Evolutionary conservation across 2,797 vertebrate genomes (phyloP).

Genomic region (Amblyraja radiata): DNA sequence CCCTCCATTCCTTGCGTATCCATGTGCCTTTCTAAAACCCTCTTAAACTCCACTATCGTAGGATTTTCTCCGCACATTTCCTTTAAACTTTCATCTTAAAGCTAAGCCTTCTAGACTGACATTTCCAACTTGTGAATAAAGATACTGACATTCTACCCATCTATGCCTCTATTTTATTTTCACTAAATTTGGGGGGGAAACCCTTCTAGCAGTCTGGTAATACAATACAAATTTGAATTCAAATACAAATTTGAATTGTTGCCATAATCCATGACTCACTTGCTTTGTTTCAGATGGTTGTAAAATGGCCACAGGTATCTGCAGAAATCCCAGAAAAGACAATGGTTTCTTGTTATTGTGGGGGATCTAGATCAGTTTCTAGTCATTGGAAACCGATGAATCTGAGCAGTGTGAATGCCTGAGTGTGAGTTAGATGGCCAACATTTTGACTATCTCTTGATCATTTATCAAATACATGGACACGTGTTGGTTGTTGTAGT

Average conservation of each 20-base stretch:
- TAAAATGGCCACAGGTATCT: not conserved
- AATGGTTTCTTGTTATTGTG: not conserved
- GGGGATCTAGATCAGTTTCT: not conserved
- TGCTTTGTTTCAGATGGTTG: not conserved
- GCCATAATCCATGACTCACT: not conserved
- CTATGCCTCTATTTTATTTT: not conserved
- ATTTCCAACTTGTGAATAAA: no score
- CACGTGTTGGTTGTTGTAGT: not conserved
- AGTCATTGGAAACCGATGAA: not conserved
- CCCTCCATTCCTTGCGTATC: no score
- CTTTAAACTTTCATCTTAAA: no score
- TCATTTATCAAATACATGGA: not conserved
- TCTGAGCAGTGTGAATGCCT: not conserved
- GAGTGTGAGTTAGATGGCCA: not conserved
- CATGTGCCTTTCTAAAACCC: no score
- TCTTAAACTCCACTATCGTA: no score
- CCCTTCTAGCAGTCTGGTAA: not conserved
- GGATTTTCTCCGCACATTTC: no score
- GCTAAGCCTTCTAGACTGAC: no score
- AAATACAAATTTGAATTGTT: not conserved
- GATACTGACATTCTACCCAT: no score
- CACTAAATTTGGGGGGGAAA: not conserved
- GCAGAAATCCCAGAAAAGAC: not conserved
- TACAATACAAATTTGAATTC: not conserved
- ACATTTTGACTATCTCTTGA: not conserved